Conservation (phyloP, 2,888 invertebrate species). For the Drosophila picticornis region DNA sequence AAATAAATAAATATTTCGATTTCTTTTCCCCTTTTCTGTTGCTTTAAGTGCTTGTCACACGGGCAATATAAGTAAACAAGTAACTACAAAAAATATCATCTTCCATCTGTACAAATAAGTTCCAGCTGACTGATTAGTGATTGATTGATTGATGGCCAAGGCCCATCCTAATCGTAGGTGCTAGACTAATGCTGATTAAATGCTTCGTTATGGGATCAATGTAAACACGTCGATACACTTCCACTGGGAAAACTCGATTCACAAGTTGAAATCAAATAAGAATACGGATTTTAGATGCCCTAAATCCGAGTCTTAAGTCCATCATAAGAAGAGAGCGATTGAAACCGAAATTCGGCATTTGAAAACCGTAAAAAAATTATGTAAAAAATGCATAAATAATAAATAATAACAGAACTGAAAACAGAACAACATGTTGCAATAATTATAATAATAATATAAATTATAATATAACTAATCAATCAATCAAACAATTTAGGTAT, state of each 20-base stretch:
- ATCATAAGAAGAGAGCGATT: neutral
- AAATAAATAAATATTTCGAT: neutral
- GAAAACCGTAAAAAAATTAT: neutral
- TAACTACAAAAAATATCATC: neutral
- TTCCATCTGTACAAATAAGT: neutral
- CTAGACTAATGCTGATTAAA: neutral
- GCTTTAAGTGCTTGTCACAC: neutral
- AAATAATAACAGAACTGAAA: too few relatives aligned
- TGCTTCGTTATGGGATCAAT: neutral
- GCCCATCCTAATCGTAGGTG: neutral
- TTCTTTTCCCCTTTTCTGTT: neutral
- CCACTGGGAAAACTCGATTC: neutral
- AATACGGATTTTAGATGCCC: neutral
- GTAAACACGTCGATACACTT: neutral
- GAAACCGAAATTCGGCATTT: neutral
- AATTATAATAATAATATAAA: neutral
- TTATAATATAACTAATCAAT: fast-evolving
- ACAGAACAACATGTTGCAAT: neutral
- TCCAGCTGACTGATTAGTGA: neutral
- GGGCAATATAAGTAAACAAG: neutral
- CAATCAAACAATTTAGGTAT: neutral
- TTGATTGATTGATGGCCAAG: neutral
- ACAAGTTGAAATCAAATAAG: neutral
- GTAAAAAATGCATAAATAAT: neutral
- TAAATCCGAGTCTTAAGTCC: neutral